Percentiles rank a stretch among this genome's conserved stretches.
phyloP scores from a whole-genome alignment of 1,140 invertebrate species.

The Doryteuthis pealeii region DNA sequence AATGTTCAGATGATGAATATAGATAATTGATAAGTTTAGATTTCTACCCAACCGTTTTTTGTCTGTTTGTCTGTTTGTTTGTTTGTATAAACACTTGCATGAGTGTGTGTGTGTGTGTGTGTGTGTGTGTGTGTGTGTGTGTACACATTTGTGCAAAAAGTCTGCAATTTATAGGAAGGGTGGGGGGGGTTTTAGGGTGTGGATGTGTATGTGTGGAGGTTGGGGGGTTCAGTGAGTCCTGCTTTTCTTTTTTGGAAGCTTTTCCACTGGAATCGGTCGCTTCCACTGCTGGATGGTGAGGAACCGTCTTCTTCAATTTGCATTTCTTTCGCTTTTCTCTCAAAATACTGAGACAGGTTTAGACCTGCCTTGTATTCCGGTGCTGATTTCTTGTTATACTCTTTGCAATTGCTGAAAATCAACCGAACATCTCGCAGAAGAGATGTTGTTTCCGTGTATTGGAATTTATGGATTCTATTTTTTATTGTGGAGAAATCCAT shows the following conservation, averaged over 20 bases:
- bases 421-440: slow-evolving; percentile 78
- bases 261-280: background rate
- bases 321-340: slow-evolving; percentile 65
- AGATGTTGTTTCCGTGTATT: slow-evolving; percentile 76
- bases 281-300: background rate
- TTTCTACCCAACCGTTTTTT: too few species aligned
- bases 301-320: slow-evolving; percentile 21
- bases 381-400: slow-evolving; percentile 73
- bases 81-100: too few species aligned
- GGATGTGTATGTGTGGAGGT: too few species aligned
- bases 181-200: too few species aligned
- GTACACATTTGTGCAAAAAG: too few species aligned
- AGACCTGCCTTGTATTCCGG: slow-evolving; percentile 72
- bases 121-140: too few species aligned
- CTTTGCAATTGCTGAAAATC: slow-evolving; percentile 87
- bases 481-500: slow-evolving; percentile 91
- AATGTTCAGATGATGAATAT: too few species aligned
- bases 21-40: too few species aligned
- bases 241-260: background rate
- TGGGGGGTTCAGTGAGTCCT: background rate
- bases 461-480: slow-evolving; percentile 74
- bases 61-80: too few species aligned
- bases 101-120: too few species aligned
- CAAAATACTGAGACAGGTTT: slow-evolving; percentile 73
- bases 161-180: too few species aligned